Percentiles rank a stretch among this genome's conserved stretches.
These are phyloP conservation scores for Microctenopoma stevenorrisi DNA, from an alignment of 2,797 vertebrate genomes.

Conservation along the genomic window DNA sequence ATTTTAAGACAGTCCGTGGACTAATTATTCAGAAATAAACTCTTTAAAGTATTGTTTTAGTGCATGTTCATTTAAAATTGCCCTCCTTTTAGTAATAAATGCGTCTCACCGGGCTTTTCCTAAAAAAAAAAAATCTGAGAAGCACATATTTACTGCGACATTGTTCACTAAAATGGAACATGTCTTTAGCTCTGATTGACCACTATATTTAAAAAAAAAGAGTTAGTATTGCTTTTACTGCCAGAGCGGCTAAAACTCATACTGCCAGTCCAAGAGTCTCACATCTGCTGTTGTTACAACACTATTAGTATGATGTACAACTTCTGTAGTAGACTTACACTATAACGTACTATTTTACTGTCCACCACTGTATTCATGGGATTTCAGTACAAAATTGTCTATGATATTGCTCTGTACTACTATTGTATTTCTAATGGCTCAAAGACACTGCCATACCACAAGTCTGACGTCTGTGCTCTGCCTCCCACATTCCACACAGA, in stretches of 20 bases:
- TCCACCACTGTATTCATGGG: conserved; percentile 28
- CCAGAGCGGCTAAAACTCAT: conserved; percentile 79
- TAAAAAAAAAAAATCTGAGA: no score
- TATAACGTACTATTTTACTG: conserved; percentile 19
- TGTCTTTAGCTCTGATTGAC: conserved; percentile 39
- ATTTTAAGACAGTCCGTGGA: no score
- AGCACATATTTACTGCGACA: conserved; percentile 5
- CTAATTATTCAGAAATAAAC: no score
- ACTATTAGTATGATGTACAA: conserved; percentile 40
- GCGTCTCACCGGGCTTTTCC: no score
- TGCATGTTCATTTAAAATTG: no score
- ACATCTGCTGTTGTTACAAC: conserved; percentile 72
- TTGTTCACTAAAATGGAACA: conserved; percentile 30
- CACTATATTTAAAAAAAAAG: conserved; percentile 42
- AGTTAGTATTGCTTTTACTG: conserved; percentile 73
- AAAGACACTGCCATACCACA: conserved; percentile 78
- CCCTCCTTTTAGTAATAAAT: no score
- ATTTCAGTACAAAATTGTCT: conserved; percentile 40
- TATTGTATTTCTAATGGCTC: conserved; percentile 60
- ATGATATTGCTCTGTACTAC: conserved; percentile 48
- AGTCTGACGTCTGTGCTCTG: conserved; percentile 61
- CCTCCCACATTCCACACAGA: conserved; percentile 76
- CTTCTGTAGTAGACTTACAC: conserved; percentile 17
- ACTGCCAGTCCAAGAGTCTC: conserved; percentile 82
- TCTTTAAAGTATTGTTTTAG: no score